Evolutionary conservation across 2,113 vertebrate species (phyloP), one percentile per base, ranked within the genome.

Genomic region (Merops nubicus): DNA sequence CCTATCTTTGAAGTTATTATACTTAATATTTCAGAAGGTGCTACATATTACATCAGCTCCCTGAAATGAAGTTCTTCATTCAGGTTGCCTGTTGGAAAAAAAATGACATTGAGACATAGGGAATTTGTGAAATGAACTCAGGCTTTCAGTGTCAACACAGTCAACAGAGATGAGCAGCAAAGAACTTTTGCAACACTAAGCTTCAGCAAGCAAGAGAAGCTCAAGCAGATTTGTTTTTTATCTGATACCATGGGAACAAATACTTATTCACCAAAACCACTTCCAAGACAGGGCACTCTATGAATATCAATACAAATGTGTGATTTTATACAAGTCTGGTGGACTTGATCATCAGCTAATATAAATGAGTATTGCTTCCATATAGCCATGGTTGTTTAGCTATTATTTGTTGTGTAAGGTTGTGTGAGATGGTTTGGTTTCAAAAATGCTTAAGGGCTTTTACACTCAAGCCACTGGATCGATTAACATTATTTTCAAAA

Each of bases 101-200:
- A 94, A 96, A 88, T 63, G 74, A 67, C 36, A 82, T 40, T 75
- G 95, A 92, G 82, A 84, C 63, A 62, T 29, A 91, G 84, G 70
- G 63, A 96, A 92, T 92, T 93, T 89, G 70, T 31, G 67, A 97
- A 94, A 95, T 97, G 93, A 93, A 56, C 50, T 93, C 51, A 23
- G 29, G 42, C 96, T 97, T 97, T 95, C 75, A 72, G 29, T 78
- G 54, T 70, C 64, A 94, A 75, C 57, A 64, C 78, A 28, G 3
- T 15, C 57, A 88, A 57, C 84, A 95, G 80, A 68, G 69, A 67
- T 21, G 70, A 77, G 12, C 83, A 91, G 68, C 12, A 22, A 60
- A 91, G 73, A 89, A 95, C 51, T 90, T 94, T 6, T 83, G 80
- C 91, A 75, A 85, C 79, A 86, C 80, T 91, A 77, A 96, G 54